Conservation (phyloP, 2,113 vertebrate species). For the chimpanzee (Pan troglodytes) region DNA sequence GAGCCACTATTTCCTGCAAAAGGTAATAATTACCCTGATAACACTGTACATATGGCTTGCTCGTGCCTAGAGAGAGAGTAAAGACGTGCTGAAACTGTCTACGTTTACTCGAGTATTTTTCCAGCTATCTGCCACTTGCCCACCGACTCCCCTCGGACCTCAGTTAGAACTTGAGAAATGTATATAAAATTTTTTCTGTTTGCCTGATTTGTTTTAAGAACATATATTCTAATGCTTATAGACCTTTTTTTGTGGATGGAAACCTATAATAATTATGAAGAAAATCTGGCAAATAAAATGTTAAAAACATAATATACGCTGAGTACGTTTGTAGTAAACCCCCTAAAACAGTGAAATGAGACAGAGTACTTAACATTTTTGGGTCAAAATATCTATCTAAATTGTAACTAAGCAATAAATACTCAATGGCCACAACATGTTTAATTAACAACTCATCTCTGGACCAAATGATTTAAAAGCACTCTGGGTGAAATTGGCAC, state of each 20-base stretch:
- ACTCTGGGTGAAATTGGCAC: not conserved
- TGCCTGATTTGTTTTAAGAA: not conserved
- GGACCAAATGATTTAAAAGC: not conserved
- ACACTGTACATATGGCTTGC: too few relatives aligned
- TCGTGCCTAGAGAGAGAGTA: too few relatives aligned
- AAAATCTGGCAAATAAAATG: not conserved
- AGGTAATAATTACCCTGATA: too few relatives aligned
- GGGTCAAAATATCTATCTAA: not conserved
- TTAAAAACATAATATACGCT: not conserved
- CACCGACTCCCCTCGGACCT: too few relatives aligned
- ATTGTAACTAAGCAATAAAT: not conserved
- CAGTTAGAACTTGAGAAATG: too few relatives aligned
- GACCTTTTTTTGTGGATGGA: not conserved
- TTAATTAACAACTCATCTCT: not conserved
- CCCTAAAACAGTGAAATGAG: not conserved
- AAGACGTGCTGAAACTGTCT: too few relatives aligned
- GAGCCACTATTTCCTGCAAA: too few relatives aligned
- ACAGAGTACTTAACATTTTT: not conserved
- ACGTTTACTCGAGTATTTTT: too few relatives aligned
- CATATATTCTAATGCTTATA: not conserved
- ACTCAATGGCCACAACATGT: not conserved
- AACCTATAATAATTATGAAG: not conserved
- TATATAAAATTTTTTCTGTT: not conserved
- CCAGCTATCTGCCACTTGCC: too few relatives aligned
- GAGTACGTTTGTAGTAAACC: not conserved